phyloP scores from a whole-genome alignment of 2,113 vertebrate genomes.

The Stictonetta naevosa region DNA sequence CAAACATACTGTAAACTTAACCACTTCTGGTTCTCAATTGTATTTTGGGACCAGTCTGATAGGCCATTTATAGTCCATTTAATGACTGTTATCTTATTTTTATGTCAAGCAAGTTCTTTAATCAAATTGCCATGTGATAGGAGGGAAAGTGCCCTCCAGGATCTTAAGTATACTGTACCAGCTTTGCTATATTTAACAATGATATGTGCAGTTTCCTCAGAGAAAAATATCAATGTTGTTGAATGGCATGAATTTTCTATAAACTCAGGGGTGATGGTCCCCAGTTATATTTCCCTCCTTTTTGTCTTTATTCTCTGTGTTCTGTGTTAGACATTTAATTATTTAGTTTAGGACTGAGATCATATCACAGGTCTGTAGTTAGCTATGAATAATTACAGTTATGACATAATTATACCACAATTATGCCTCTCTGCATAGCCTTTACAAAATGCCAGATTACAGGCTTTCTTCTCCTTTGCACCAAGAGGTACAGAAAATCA shows the following conservation, averaged over 20 bases:
- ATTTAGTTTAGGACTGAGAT: conserved; percentile 9
- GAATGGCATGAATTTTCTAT: background rate
- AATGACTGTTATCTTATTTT: conserved; percentile 25
- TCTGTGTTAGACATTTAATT: background rate
- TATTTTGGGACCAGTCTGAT: background rate
- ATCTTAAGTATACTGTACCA: background rate
- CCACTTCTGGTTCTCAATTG: background rate
- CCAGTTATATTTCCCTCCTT: background rate
- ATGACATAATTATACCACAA: background rate
- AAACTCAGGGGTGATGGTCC: background rate
- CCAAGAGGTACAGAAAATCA: background rate
- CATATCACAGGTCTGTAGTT: background rate
- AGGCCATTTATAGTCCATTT: conserved; percentile 13
- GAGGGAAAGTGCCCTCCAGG: conserved; percentile 8
- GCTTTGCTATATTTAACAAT: background rate
- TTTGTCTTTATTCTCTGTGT: background rate
- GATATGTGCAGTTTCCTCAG: background rate
- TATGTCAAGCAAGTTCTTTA: conserved; percentile 16
- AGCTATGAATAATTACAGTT: background rate
- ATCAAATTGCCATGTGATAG: background rate
- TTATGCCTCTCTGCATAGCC: background rate
- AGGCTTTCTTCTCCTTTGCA: background rate
- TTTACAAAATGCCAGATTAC: background rate
- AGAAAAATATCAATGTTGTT: background rate
- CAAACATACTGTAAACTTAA: background rate